Percentiles rank a stretch among this genome's conserved stretches.
Evolutionary conservation across 2,113 vertebrate genomes (phyloP).

Genomic region (Arenaria interpres): DNA sequence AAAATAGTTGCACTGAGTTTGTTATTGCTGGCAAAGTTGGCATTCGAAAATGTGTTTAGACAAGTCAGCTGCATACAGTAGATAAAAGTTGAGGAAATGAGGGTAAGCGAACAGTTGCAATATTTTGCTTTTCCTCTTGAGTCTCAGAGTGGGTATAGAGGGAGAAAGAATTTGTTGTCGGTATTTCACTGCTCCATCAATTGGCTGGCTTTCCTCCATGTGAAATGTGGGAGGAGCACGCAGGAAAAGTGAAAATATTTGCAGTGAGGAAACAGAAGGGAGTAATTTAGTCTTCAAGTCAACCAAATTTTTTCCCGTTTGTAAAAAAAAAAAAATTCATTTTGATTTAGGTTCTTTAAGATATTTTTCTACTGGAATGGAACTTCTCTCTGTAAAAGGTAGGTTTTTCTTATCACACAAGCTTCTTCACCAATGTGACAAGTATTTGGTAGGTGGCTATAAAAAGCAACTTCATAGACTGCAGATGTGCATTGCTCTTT

Average conservation of each 20-base stretch:
- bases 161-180: background rate
- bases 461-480: background rate
- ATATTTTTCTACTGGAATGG: conserved; percentile 33
- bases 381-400: conserved; percentile 70
- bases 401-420: background rate
- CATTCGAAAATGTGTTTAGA: background rate
- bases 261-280: background rate
- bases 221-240: conserved; percentile 2
- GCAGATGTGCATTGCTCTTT: background rate
- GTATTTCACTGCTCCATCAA: background rate
- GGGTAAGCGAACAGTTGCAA: background rate
- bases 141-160: background rate
- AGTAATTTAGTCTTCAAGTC: background rate
- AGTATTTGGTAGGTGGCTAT: background rate
- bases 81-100: conserved; percentile 41
- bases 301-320: background rate
- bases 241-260: background rate
- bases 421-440: background rate
- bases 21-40: background rate
- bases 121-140: background rate
- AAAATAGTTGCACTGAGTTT: background rate
- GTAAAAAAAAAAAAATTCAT: background rate
- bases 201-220: conserved; percentile 8
- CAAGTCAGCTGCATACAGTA: background rate
- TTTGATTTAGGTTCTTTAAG: background rate